A percentile compares a stretch with the other conserved stretches of the same genome.
phyloP scores from a whole-genome alignment of 2,113 vertebrate species.

The Camelus dromedarius region DNA sequence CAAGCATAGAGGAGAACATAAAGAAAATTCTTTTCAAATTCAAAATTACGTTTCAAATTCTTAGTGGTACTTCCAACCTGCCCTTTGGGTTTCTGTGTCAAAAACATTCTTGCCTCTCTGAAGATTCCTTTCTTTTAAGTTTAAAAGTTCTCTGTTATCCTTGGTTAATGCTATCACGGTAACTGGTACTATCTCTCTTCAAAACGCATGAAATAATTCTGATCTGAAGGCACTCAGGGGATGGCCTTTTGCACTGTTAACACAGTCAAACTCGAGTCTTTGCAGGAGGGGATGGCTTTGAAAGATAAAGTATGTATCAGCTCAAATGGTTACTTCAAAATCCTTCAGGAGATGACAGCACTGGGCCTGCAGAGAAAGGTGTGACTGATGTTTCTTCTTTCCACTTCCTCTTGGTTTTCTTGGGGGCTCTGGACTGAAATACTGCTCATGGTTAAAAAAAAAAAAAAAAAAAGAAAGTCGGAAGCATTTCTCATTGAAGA shows the following conservation, averaged over 20 bases:
- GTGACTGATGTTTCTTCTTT: background rate
- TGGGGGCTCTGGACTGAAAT: background rate
- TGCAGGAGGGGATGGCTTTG: background rate
- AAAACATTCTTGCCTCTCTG: conserved; percentile 38
- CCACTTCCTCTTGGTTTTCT: background rate
- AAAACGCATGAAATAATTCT: conserved; percentile 48
- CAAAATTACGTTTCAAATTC: background rate
- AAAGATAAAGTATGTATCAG: background rate
- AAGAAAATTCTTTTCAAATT: conserved; percentile 18
- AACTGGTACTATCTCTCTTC: conserved; percentile 43
- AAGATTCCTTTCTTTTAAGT: conserved; percentile 53
- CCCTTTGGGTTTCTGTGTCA: conserved; percentile 7
- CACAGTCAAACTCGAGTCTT: background rate
- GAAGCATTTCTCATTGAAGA: background rate
- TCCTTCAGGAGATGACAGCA: background rate
- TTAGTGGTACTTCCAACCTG: conserved; percentile 25
- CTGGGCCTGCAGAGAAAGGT: background rate
- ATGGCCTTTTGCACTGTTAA: background rate
- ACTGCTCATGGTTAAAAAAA: background rate
- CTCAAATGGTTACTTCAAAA: background rate
- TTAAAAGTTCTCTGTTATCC: conserved; percentile 17
- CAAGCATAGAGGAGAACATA: conserved; percentile 23
- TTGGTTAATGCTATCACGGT: background rate
- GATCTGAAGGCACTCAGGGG: background rate
- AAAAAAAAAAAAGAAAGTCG: conserved; percentile 50